Base-by-base conservation (phyloP, 2,113 vertebrate species). In the Burhinus bistriatus region DNA sequence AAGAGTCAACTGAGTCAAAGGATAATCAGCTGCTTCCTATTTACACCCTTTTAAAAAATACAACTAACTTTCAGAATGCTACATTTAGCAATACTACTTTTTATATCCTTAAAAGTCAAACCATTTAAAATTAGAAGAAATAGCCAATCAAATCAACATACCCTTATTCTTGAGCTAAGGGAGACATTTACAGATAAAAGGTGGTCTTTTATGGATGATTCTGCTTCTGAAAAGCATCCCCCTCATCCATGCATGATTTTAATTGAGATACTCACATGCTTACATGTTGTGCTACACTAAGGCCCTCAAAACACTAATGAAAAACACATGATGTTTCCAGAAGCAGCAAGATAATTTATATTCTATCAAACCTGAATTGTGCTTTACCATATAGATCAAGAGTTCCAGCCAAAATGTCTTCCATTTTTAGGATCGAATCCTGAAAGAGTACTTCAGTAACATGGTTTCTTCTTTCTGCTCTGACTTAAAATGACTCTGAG, bases 1-100 rank as follows among this genome's bases (percentile, higher is more conserved):
- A 96, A 91, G 87, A 95, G 84, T 96, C 87, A 94, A 94, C 83
- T 58, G 65, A 95, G 70, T 94, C 87, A 92, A 96, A 77, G 80
- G 44, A 95, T 82, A 84, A 75, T 85, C 66, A 54, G 83, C 84
- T 93, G 81, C 87, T 95, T 93, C 87, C 91, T 82, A 76, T 89
- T 91, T 83, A 79, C 81, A 90, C 26, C 78, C 88, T 45, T 40
- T 38, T 11, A 71, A 92, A 81, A 82, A 66, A 89, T 0, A 68
- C 22, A 70, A 27, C 66, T 52, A 62, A 55, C 69, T 76, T 81
- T 11, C 73, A 91, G 51, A 82, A 71, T 52, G 47, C 47, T 23
- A 45, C 83, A n/a, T 68, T 84, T 55, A 66, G 42, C 83, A 70
- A 11, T 26, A 12, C 17, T 16, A 14, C n/a, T 58, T 78, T 29